Conservation (phyloP, 1,140 invertebrate species). For the Brachionus rubens region DNA sequence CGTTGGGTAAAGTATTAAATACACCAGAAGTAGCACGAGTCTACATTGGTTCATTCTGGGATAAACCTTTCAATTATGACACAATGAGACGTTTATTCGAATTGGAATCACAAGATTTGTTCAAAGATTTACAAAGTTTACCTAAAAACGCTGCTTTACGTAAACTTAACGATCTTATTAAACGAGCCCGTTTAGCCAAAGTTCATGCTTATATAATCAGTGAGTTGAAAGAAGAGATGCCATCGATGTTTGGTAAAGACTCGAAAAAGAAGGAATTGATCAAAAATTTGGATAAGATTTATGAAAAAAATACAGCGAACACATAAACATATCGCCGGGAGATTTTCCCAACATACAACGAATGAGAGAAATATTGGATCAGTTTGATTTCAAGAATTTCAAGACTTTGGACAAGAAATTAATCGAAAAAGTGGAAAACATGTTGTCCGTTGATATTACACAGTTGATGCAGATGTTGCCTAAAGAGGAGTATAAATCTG, state of each 20-base stretch:
- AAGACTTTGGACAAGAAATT: conserved; percentile 82
- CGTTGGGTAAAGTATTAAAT: conserved; percentile 72
- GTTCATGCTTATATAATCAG: conserved; percentile 95
- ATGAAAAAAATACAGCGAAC: conserved; percentile 77
- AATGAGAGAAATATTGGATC: conserved; percentile 72
- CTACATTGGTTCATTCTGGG: conserved; percentile 97
- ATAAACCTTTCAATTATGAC: conserved; percentile 84
- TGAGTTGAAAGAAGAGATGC: conserved; percentile 90
- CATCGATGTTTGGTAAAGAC: conserved; percentile 85
- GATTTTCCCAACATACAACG: conserved; percentile 93
- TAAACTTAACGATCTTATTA: conserved; percentile 96
- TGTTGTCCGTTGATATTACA: conserved; percentile 93
- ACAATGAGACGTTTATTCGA: conserved; percentile 77
- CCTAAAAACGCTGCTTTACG: conserved; percentile 88
- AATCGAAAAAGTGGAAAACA: conserved; percentile 89
- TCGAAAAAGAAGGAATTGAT: conserved; percentile 95
- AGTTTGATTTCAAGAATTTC: conserved; percentile 86
- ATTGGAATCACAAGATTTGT: conserved; percentile 93
- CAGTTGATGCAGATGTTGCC: conserved; percentile 91
- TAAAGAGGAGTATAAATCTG: conserved; percentile 69
- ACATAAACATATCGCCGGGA: conserved; percentile 85
- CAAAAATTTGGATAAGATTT: conserved; percentile 82
- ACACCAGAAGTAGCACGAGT: conserved; percentile 97
- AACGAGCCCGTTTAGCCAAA: conserved; percentile 88
- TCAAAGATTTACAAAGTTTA: conserved; percentile 85